Evolutionary conservation across 2,113 vertebrate genomes (phyloP), one percentile per base, ranked within the genome.

Genomic region (Melanotaenia duboulayi): DNA sequence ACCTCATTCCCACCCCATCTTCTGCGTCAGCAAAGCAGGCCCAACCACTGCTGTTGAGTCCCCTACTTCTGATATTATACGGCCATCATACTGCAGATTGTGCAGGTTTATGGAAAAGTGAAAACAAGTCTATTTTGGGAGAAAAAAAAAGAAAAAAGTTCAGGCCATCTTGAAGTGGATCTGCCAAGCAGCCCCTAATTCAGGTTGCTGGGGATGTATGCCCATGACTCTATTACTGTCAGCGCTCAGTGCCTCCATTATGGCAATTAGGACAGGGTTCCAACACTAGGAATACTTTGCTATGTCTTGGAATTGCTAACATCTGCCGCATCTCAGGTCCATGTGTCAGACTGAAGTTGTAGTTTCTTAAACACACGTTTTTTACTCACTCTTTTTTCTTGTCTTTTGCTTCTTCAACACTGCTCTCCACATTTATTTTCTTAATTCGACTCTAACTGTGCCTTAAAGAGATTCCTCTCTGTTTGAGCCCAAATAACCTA

Each of bases 401-500:
- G 32, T 59, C 32, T 35, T 40, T 28, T 55, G 24, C 60, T 88
- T 81, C 74, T 88, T 74, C 63, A 59, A 79, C 78, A 63, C 80
- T 73, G 82, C 72, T 83, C 85, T 89, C 89, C 67, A 88, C 89
- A 91, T 94, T 93, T 94, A 92, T 94, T 94, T 94, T 92, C 92
- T 90, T 93, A 94, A 94, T 93, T 93, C 90, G 78, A 81, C 89
- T 94, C 92, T 92, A 92, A 93, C 90, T 87, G 91, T 91, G 92
- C 90, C 88, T 91, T 92, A 89, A 92, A 94, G 90, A 93, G 89
- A 93, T 90, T 85, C 89, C 88, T 91, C 90, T 90, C 93, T 74
- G 91, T 92, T 93, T 91, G 92, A 92, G 82, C 90, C 92, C 92
- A 93, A 92, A 94, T 92, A 93, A 92, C 87, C 75, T 91, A 94